Conservation (phyloP, 2,797 vertebrate species). For the Lepus oiostolus region DNA sequence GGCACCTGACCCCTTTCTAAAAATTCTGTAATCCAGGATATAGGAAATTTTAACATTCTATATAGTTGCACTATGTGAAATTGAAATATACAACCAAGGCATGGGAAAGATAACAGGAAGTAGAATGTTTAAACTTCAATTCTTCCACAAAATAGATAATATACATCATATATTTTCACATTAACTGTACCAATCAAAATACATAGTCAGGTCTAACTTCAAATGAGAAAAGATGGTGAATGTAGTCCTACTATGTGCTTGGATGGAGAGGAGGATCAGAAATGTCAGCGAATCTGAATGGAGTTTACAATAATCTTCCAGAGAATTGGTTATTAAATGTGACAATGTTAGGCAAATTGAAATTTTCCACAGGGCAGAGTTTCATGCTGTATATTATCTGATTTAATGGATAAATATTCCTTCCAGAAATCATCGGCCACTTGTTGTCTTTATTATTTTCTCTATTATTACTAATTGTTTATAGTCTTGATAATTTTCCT, state of each 20-base stretch:
- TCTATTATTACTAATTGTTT: neutral
- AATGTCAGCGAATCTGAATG: neutral
- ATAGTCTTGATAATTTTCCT: no score
- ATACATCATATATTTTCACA: neutral
- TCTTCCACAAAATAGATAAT: constrained; percentile 22
- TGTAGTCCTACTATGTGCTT: neutral
- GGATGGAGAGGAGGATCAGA: neutral
- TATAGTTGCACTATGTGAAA: neutral
- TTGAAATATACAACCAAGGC: neutral
- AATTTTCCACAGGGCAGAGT: neutral
- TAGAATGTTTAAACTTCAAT: neutral
- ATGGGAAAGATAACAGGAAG: neutral
- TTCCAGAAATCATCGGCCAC: neutral
- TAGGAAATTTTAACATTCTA: neutral
- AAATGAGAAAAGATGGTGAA: neutral
- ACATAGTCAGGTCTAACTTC: neutral
- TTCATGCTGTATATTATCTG: neutral
- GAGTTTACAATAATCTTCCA: neutral
- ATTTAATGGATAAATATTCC: neutral
- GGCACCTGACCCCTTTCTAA: neutral
- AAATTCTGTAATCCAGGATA: neutral
- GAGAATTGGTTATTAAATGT: neutral
- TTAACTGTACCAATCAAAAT: neutral
- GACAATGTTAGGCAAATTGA: neutral
- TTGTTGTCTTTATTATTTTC: neutral